Conservation (phyloP, 2,888 invertebrate species). For the Muschampia staudingeri region DNA sequence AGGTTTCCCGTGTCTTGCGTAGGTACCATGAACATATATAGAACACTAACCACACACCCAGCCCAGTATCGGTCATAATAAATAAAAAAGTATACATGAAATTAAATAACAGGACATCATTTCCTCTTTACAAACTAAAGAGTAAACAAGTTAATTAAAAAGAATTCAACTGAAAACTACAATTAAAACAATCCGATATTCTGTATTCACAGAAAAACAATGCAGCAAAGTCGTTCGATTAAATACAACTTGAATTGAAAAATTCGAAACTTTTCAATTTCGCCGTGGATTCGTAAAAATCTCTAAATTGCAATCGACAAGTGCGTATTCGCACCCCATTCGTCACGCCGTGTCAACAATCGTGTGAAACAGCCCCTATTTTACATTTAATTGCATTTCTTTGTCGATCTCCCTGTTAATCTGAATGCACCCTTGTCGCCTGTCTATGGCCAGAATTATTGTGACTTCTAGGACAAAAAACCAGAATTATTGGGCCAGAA, state of each 20-base stretch:
- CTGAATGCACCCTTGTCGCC: constrained; percentile 88
- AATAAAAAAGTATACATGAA: background rate
- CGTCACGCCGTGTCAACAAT: constrained; percentile 88
- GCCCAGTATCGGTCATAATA: too few relatives aligned
- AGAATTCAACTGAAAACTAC: background rate
- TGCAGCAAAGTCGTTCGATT: constrained; percentile 32
- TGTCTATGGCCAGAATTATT: constrained; percentile 70
- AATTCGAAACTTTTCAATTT: constrained; percentile 48
- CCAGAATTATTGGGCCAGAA: constrained; percentile 67
- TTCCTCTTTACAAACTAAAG: background rate
- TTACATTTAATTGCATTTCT: constrained; percentile 92
- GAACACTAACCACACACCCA: too few relatives aligned
- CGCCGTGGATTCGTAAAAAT: constrained; percentile 66
- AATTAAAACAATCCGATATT: constrained; percentile 29
- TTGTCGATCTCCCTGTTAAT: constrained; percentile 89
- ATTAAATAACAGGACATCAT: background rate
- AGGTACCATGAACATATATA: too few relatives aligned
- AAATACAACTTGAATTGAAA: constrained; percentile 40
- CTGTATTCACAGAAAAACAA: constrained; percentile 16
- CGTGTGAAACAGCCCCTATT: constrained; percentile 89
- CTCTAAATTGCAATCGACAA: constrained; percentile 76
- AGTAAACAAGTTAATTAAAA: background rate
- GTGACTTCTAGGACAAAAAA: constrained; percentile 64
- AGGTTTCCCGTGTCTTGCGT: too few relatives aligned
- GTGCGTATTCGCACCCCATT: constrained; percentile 82